These are phyloP conservation scores for Volucella inflata DNA, from an alignment of 2,888 invertebrate species.

Conservation along the genomic window DNA sequence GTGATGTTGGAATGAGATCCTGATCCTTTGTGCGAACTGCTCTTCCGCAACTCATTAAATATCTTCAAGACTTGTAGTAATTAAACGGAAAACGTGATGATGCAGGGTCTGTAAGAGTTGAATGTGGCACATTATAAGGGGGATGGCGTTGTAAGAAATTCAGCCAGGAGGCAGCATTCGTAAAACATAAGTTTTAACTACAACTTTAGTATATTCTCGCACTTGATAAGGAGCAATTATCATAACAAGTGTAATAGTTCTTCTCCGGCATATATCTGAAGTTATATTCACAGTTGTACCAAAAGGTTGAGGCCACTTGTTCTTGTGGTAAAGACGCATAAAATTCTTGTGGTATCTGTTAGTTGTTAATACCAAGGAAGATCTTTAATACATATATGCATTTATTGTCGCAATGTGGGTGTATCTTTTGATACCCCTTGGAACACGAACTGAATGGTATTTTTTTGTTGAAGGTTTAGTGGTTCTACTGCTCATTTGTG, in stretches of 20 bases:
- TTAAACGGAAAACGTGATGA: constrained; percentile 63
- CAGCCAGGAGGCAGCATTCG: constrained; percentile 47
- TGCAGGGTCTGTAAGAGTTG: not conserved
- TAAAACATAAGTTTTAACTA: constrained; percentile 52
- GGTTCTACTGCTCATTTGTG: constrained; percentile 36
- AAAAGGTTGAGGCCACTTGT: not conserved
- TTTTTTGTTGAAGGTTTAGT: constrained; percentile 24
- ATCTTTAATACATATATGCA: constrained; percentile 20
- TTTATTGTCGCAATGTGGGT: not conserved
- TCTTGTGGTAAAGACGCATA: constrained; percentile 3
- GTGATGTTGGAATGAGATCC: not conserved
- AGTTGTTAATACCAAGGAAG: constrained; percentile 47
- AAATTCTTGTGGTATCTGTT: constrained; percentile 48
- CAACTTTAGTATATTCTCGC: constrained; percentile 56
- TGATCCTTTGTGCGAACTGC: constrained; percentile 62
- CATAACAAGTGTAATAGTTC: constrained; percentile 72
- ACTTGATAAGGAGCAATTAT: constrained; percentile 74
- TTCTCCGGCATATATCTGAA: constrained; percentile 12
- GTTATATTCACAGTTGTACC: not conserved
- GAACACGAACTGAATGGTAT: constrained; percentile 18
- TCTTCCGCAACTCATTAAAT: constrained; percentile 72
- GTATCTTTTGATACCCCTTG: constrained; percentile 25
- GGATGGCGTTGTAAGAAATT: constrained; percentile 13
- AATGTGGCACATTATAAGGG: not conserved
- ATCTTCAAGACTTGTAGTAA: constrained; percentile 68